Percentiles rank a stretch among this genome's conserved stretches.
Evolutionary conservation across 2,113 vertebrate species (phyloP).

Genomic region (Vidua chalybeata): DNA sequence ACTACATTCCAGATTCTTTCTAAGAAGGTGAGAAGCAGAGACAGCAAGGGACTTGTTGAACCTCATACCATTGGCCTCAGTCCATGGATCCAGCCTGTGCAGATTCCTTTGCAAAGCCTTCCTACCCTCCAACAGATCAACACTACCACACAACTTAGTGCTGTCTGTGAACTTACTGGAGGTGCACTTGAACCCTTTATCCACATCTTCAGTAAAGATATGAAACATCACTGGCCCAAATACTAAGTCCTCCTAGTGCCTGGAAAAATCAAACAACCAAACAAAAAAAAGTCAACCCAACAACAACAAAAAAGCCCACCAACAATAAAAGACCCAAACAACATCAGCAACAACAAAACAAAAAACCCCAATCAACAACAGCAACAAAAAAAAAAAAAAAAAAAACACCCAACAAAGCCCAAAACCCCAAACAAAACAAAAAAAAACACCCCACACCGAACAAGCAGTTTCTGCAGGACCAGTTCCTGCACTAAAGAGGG

Average conservation of each 20-base stretch:
- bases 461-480: background rate
- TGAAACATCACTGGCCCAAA: background rate
- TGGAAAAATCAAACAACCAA: background rate
- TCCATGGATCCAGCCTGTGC: background rate
- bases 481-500: background rate
- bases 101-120: background rate
- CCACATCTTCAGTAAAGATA: background rate
- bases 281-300: background rate
- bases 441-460: rapidly evolving
- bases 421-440: background rate
- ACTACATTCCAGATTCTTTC: background rate
- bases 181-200: background rate
- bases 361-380: background rate
- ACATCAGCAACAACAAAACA: background rate
- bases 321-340: background rate
- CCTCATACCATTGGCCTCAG: background rate
- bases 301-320: background rate
- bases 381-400: no score
- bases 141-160: background rate
- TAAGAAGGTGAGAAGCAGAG: background rate
- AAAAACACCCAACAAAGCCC: background rate
- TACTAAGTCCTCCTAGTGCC: background rate
- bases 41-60: background rate
- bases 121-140: background rate
- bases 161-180: background rate